phyloP scores from a whole-genome alignment of 2,888 invertebrate species.

The Drosophila prolongata region DNA sequence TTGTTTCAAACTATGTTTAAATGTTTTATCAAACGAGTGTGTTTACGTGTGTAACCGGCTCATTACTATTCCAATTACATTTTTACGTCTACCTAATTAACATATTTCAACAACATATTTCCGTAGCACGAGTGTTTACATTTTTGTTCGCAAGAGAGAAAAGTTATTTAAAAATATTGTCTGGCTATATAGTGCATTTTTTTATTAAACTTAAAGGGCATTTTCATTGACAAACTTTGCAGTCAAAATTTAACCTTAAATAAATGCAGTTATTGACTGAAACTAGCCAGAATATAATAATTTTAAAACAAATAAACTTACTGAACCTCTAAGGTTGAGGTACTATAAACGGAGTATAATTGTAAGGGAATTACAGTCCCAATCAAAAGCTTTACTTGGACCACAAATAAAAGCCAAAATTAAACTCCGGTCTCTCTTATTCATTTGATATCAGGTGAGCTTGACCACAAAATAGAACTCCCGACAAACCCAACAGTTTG shows the following conservation, averaged over 20 bases:
- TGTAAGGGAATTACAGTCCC: neutral
- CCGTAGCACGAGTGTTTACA: neutral
- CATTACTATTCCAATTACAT: constrained; percentile 8
- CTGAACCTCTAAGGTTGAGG: neutral
- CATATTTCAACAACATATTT: neutral
- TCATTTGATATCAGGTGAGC: constrained; percentile 20
- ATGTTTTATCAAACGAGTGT: neutral
- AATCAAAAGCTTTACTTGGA: neutral
- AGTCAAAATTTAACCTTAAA: no score
- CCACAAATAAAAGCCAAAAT: neutral
- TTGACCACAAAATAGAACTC: constrained; percentile 15
- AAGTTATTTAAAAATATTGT: neutral
- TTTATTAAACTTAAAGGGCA: neutral
- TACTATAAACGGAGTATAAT: neutral
- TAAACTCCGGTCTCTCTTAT: neutral
- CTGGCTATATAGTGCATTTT: neutral
- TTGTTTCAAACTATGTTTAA: neutral
- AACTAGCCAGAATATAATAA: no score
- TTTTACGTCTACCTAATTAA: constrained; percentile 7
- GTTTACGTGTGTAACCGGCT: neutral
- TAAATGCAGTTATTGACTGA: no score
- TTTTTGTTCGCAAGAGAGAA: neutral
- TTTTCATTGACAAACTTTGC: no score
- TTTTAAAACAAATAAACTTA: neutral
- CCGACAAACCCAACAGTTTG: constrained; percentile 3